Evolutionary conservation across 2,888 invertebrate genomes (phyloP).

Genomic region (Drosophila peninsularis): DNA sequence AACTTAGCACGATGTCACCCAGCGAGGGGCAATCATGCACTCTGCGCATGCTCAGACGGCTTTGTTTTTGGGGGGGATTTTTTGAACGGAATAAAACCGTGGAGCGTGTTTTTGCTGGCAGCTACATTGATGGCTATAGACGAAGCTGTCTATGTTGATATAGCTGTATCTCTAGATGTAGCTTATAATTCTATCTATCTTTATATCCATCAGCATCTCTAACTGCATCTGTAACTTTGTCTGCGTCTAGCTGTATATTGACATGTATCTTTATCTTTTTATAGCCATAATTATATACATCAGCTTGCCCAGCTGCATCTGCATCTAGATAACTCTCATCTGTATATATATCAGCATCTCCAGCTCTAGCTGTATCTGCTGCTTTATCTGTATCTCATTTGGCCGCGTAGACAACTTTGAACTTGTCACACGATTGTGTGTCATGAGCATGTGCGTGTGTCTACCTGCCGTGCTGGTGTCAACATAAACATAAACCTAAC

Average conservation of each 20-base stretch:
- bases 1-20: constrained; percentile 12
- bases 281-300: neutral
- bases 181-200: constrained; percentile 2
- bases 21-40: constrained; percentile 24
- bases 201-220: neutral
- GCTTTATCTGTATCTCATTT: constrained; percentile 11
- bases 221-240: neutral
- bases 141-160: constrained; percentile 1
- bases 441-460: constrained; percentile 5
- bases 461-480: constrained; percentile 39
- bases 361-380: constrained; percentile 3
- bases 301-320: neutral
- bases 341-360: neutral
- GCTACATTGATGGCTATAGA: neutral
- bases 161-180: constrained; percentile 1
- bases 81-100: constrained; percentile 23
- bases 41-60: constrained; percentile 11
- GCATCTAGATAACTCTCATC: neutral
- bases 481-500: constrained; percentile 52
- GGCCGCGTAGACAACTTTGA: constrained; percentile 32
- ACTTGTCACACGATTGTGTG: constrained; percentile 26
- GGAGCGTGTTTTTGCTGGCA: constrained; percentile 23
- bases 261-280: neutral
- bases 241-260: neutral
- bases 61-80: no score